A percentile compares a stretch with the other conserved stretches of the same genome.
phyloP scores from a whole-genome alignment of 2,888 invertebrate species.

The Proisotoma minuta region DNA sequence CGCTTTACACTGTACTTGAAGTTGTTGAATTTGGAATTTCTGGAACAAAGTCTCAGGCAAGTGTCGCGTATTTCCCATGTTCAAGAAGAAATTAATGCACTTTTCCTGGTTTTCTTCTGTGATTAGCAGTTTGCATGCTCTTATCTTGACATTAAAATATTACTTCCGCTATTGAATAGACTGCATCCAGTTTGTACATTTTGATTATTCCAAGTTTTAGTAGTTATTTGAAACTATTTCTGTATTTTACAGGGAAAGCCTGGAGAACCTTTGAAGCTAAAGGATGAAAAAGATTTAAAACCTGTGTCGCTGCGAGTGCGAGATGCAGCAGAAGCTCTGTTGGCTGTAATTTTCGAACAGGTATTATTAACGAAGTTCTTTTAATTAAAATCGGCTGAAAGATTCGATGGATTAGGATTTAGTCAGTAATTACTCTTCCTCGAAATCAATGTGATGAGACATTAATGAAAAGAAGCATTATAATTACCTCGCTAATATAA shows the following conservation, averaged over 20 bases:
- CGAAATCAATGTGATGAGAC: too few relatives aligned
- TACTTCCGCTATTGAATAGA: slow-evolving; percentile 1
- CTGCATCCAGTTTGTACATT: too few relatives aligned
- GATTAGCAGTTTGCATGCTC: slow-evolving; percentile 12
- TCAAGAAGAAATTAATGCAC: too few relatives aligned
- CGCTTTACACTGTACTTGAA: slow-evolving; percentile 86
- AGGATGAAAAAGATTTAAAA: slow-evolving; percentile 91
- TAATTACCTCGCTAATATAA: too few relatives aligned
- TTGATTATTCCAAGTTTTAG: too few relatives aligned
- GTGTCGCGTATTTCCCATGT: background rate
- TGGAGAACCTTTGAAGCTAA: slow-evolving; percentile 83
- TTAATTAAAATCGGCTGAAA: background rate
- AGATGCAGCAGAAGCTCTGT: slow-evolving; percentile 91
- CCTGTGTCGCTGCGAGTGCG: slow-evolving; percentile 96
- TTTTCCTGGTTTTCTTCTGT: too few relatives aligned
- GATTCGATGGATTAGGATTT: too few relatives aligned
- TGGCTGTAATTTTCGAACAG: slow-evolving; percentile 86
- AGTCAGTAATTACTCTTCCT: too few relatives aligned
- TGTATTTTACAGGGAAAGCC: slow-evolving; percentile 69
- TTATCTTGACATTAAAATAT: slow-evolving; percentile 3
- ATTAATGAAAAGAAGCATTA: too few relatives aligned
- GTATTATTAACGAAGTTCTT: slow-evolving; percentile 53
- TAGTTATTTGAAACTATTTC: too few relatives aligned
- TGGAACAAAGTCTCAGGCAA: slow-evolving; percentile 72
- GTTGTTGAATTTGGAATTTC: slow-evolving; percentile 96